Conservation (phyloP, 1,140 invertebrate species). For the Venustaconcha ellipsiformis region DNA sequence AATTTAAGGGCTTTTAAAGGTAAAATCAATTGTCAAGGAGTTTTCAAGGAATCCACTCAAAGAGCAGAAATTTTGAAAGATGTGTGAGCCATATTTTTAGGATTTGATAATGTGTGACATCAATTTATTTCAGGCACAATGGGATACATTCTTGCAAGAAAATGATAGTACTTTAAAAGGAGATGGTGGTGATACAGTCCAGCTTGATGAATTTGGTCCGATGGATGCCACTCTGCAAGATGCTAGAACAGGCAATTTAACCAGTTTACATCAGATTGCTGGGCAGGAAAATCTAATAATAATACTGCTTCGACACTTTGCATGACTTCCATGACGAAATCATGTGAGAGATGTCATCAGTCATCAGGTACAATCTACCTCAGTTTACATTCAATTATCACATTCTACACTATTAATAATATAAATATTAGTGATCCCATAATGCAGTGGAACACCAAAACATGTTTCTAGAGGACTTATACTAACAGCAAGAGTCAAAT, state of each 20-base stretch:
- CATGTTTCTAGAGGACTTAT: too few relatives aligned
- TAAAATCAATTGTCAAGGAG: too few relatives aligned
- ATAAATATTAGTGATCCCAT: too few relatives aligned
- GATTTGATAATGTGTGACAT: too few relatives aligned
- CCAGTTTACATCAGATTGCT: slow-evolving; percentile 29
- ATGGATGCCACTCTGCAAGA: slow-evolving; percentile 33
- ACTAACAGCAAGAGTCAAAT: too few relatives aligned
- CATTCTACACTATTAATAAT: too few relatives aligned
- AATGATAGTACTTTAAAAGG: slow-evolving; percentile 41
- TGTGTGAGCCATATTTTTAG: too few relatives aligned
- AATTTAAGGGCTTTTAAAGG: too few relatives aligned
- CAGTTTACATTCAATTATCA: too few relatives aligned
- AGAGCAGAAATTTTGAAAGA: too few relatives aligned
- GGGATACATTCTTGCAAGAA: slow-evolving; percentile 48
- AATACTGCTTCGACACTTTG: slow-evolving; percentile 59
- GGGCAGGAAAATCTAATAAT: slow-evolving; percentile 36
- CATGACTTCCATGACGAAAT: slow-evolving; percentile 63
- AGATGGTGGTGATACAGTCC: slow-evolving; percentile 14
- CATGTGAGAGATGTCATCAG: slow-evolving; percentile 47
- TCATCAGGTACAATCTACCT: slow-evolving; percentile 31
- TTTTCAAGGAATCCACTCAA: too few relatives aligned
- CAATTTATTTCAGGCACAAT: slow-evolving; percentile 40
- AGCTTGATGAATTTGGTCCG: slow-evolving; percentile 34
- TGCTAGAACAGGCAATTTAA: slow-evolving; percentile 38
- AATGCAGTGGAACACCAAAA: too few relatives aligned